Conservation (phyloP, 1,140 invertebrate species). For the Trinorchestia longiramus region DNA sequence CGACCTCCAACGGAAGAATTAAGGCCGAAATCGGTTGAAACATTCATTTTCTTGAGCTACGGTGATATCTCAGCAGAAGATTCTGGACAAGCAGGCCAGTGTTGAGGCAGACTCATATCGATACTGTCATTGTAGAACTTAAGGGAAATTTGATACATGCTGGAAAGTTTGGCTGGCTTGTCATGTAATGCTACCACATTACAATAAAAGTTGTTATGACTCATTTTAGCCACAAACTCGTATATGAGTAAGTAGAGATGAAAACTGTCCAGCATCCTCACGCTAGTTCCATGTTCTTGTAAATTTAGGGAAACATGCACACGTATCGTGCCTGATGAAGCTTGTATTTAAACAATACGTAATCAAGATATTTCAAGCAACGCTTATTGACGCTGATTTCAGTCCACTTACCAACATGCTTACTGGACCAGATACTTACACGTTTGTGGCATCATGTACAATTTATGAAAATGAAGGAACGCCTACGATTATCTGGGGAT, state of each 20-base stretch:
- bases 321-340: too few species aligned
- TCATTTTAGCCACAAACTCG: background rate
- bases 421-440: too few species aligned
- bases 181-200: background rate
- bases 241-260: background rate
- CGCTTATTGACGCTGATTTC: background rate
- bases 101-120: background rate
- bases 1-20: too few species aligned
- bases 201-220: background rate
- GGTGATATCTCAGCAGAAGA: background rate
- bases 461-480: background rate
- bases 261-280: too few species aligned
- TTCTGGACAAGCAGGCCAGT: background rate
- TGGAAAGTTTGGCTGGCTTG: too few species aligned
- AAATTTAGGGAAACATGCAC: too few species aligned
- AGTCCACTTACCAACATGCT: too few species aligned
- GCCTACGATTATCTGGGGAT: background rate
- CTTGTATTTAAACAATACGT: too few species aligned
- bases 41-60: too few species aligned
- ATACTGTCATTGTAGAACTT: background rate
- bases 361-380: too few species aligned
- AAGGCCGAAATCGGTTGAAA: too few species aligned
- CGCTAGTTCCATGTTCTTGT: too few species aligned
- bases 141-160: background rate
- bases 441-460: background rate